Percentiles rank a stretch among this genome's conserved stretches.
Conservation (phyloP, 2,888 invertebrate genomes). For the Rhagium mordax region DNA sequence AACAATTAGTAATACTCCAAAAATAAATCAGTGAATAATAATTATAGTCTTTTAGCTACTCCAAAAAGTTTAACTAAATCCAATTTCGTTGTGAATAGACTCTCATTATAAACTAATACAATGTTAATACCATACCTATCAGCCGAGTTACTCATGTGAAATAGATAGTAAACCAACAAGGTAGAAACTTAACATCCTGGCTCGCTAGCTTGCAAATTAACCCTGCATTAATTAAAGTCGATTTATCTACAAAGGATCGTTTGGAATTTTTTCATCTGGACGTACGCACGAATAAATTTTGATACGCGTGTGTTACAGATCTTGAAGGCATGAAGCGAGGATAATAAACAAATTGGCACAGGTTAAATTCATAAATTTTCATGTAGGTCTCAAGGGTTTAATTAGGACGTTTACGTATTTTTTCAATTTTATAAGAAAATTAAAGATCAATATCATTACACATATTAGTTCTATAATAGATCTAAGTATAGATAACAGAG, state of each 20-base stretch:
- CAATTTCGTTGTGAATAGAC: background rate
- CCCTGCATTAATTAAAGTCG: background rate
- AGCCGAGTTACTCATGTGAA: background rate
- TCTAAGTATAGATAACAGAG: too few relatives aligned
- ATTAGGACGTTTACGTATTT: too few relatives aligned
- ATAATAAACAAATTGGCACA: too few relatives aligned
- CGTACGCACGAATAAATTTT: too few relatives aligned
- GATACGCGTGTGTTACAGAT: too few relatives aligned
- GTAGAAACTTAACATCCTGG: background rate
- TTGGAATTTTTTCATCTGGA: background rate
- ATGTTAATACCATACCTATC: background rate
- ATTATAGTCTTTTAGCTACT: background rate
- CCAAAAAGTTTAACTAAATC: background rate
- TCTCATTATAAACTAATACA: background rate
- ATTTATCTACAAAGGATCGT: background rate
- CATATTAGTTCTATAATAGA: too few relatives aligned
- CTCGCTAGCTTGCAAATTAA: background rate
- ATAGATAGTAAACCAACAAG: background rate
- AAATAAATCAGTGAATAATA: background rate
- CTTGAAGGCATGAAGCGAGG: too few relatives aligned
- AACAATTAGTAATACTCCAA: background rate
- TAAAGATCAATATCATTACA: too few relatives aligned
- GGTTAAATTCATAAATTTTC: too few relatives aligned
- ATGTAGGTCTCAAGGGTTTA: too few relatives aligned
- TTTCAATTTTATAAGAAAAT: too few relatives aligned